Percentiles rank a stretch among this genome's conserved stretches.
Conservation (phyloP, 2,113 vertebrate genomes). For the Misgurnus anguillicaudatus region DNA sequence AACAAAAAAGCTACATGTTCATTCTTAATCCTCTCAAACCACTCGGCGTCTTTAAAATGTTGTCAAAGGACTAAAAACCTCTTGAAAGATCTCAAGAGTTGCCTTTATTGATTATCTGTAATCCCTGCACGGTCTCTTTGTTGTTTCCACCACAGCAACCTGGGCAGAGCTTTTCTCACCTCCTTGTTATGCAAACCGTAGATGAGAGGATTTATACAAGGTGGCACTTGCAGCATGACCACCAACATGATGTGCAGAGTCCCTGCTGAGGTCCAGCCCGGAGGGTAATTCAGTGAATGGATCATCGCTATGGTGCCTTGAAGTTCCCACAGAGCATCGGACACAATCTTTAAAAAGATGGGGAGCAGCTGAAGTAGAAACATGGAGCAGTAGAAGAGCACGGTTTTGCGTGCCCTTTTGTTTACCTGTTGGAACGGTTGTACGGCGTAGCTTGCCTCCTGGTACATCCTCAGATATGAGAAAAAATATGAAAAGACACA, state of each 20-base stretch:
- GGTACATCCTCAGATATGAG: constrained; percentile 64
- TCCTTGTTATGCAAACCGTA: constrained; percentile 62
- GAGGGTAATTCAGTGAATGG: not conserved
- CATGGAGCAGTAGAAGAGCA: constrained; percentile 67
- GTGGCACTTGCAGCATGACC: constrained; percentile 57
- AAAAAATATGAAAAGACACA: constrained; percentile 59
- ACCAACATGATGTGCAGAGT: constrained; percentile 60
- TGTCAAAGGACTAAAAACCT: no score
- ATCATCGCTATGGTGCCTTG: constrained; percentile 34
- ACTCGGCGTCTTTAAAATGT: not conserved
- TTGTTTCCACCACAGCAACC: constrained; percentile 2
- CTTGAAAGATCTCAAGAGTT: not conserved
- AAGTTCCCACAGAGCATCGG: constrained; percentile 62
- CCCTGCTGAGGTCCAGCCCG: not conserved
- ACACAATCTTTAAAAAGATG: constrained; percentile 54
- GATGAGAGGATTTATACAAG: constrained; percentile 68
- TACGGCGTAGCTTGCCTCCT: constrained; percentile 56
- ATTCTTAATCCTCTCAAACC: not conserved
- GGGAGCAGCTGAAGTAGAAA: constrained; percentile 66
- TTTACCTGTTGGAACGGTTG: constrained; percentile 63
- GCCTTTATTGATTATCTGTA: not conserved
- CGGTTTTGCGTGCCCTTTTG: constrained; percentile 60
- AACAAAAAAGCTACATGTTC: not conserved
- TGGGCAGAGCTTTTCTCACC: constrained; percentile 39
- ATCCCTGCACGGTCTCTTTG: not conserved